Evolutionary conservation across 2,888 invertebrate species (phyloP).

Genomic region (Lamellibrachia satsuma): DNA sequence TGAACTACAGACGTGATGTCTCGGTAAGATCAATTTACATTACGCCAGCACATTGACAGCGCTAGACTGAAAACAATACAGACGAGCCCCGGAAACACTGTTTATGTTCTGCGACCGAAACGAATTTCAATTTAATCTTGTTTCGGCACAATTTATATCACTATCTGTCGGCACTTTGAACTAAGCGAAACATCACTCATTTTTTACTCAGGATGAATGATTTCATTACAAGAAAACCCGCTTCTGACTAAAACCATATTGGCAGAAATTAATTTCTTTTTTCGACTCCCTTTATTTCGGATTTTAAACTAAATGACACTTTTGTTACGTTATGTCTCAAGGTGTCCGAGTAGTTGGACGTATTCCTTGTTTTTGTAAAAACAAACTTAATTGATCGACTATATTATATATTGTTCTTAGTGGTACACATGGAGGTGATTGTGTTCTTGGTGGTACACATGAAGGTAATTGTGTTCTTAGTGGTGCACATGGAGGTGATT

Average conservation of each 20-base stretch:
- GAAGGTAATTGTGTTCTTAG: too few species aligned
- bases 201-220: conserved; percentile 8
- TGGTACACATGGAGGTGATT: too few species aligned
- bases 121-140: neutral
- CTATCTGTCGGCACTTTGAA: neutral
- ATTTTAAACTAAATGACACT: neutral
- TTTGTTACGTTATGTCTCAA: neutral
- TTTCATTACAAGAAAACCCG: neutral
- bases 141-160: neutral
- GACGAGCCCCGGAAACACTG: neutral
- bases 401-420: too few species aligned
- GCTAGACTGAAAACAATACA: neutral
- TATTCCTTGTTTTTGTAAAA: too few species aligned
- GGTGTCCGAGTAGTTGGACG: too few species aligned
- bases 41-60: neutral
- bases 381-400: too few species aligned
- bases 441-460: too few species aligned
- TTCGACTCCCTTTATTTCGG: neutral
- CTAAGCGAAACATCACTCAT: neutral
- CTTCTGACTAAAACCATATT: neutral
- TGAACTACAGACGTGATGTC: neutral
- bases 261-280: neutral
- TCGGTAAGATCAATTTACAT: neutral
- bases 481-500: too few species aligned
- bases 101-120: neutral